These are phyloP conservation scores for Agapornis roseicollis DNA, from an alignment of 2,113 vertebrate genomes.

Conservation along the genomic window DNA sequence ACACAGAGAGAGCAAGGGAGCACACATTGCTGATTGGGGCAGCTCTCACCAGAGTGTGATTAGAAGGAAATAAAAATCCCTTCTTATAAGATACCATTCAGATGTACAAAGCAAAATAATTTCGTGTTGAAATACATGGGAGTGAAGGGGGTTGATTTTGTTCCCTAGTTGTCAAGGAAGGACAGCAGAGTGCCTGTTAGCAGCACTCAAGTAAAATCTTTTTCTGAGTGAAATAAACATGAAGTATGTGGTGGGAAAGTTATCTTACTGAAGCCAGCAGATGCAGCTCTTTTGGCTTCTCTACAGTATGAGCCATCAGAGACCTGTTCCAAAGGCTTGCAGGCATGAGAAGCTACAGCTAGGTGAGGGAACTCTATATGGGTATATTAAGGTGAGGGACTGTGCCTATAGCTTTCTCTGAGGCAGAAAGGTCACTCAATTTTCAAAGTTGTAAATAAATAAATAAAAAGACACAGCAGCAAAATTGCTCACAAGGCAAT, in stretches of 20 bases:
- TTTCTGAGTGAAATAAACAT: not conserved
- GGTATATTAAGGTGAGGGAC: not conserved
- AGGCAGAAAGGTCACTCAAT: not conserved
- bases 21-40: not conserved
- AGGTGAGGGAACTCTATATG: not conserved
- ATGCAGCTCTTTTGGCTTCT: not conserved
- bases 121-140: not conserved
- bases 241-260: not conserved
- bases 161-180: not conserved
- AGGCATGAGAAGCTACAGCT: not conserved
- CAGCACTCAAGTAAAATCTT: not conserved
- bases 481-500: not conserved
- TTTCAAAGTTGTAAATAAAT: constrained; percentile 25
- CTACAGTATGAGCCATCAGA: not conserved
- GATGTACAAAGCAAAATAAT: not conserved
- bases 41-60: not conserved
- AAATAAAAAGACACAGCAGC: not conserved
- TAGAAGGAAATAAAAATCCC: not conserved
- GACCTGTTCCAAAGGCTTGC: not conserved
- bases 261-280: not conserved
- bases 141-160: not conserved
- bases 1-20: not conserved
- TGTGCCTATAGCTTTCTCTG: not conserved
- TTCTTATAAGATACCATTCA: not conserved
- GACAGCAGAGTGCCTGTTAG: not conserved